These are phyloP conservation scores for Aptenodytes forsteri DNA, from an alignment of 2,113 vertebrate genomes.

Conservation along the genomic window DNA sequence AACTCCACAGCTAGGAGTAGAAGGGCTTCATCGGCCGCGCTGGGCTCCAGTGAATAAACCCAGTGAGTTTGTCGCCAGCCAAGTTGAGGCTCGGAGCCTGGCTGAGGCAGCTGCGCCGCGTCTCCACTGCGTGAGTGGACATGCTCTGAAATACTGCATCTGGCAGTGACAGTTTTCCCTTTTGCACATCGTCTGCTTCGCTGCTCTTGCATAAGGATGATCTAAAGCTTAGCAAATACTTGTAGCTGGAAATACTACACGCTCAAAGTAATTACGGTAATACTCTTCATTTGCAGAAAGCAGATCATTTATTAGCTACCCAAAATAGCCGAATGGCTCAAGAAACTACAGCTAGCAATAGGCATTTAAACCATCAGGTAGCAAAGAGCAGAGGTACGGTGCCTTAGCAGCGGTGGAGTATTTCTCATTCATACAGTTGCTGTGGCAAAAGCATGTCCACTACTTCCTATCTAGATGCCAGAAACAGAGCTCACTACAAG, in stretches of 20 bases:
- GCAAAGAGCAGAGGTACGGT: background rate
- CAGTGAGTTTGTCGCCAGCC: background rate
- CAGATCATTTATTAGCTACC: background rate
- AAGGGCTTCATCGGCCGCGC: background rate
- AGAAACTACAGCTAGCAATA: background rate
- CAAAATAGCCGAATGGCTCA: background rate
- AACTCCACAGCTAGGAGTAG: background rate
- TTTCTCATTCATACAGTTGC: background rate
- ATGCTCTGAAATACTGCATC: background rate
- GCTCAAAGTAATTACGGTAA: fast-evolving
- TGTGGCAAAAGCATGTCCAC: background rate
- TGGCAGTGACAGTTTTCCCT: background rate
- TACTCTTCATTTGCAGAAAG: background rate
- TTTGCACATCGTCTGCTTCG: background rate
- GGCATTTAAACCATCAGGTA: background rate
- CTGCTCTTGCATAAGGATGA: background rate
- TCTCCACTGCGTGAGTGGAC: background rate
- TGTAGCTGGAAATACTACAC: background rate
- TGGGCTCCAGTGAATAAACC: background rate
- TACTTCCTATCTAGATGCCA: background rate
- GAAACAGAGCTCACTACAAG: background rate
- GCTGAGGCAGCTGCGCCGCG: background rate
- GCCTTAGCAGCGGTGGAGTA: background rate
- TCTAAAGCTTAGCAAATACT: background rate
- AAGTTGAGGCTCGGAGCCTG: background rate